Base-by-base conservation (phyloP, 2,797 vertebrate genomes). In the Myripristis murdjan region DNA sequence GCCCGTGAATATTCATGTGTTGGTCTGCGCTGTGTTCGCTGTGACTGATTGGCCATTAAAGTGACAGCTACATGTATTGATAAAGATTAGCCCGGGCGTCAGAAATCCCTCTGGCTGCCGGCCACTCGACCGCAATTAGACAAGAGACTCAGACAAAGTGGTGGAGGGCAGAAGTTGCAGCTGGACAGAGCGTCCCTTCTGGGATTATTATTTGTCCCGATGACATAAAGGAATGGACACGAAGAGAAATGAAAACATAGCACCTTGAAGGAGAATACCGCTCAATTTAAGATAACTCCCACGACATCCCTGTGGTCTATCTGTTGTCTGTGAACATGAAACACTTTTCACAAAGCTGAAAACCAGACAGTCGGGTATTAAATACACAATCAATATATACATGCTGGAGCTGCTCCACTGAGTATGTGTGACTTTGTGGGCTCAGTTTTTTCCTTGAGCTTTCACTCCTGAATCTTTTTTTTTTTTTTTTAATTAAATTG, bases 1-100 rank as follows among this genome's bases (percentile, higher is more conserved):
- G 78, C 75, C 67, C 52, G 77, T 71, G 65, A 85, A 89, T 91
- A 86, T 87, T 75, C 68, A 70, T 66, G 59, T 35, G 7, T 47
- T 60, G 75, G 54, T 77, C 62, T 62, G 70, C 54, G 70, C 63
- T 70, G 57, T 41, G 69, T 85, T 85, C 57, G 60, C 64, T 78
- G 66, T 87, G 82, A 86, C 80, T 81, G 82, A 91, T 83, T 88
- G 86, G 79, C 80, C 79, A 87, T 90, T 90, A 86, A 76, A 69
- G 84, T 77, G 84, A 84, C 81, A 89, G 87, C 61, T 85, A 87
- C 82, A 90, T 26, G 63, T 88, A 84, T 89, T 59, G 37, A 84
- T 84, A 87, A 86, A 79, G 79, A 87, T 90, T 89, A 86, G 72
- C 74, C 79, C 78, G 64, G 56, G 69, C 43, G 20, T 83, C 71